A percentile compares a stretch with the other conserved stretches of the same genome.
phyloP scores from a whole-genome alignment of 2,797 vertebrate genomes.

The Nannoperca australis region DNA sequence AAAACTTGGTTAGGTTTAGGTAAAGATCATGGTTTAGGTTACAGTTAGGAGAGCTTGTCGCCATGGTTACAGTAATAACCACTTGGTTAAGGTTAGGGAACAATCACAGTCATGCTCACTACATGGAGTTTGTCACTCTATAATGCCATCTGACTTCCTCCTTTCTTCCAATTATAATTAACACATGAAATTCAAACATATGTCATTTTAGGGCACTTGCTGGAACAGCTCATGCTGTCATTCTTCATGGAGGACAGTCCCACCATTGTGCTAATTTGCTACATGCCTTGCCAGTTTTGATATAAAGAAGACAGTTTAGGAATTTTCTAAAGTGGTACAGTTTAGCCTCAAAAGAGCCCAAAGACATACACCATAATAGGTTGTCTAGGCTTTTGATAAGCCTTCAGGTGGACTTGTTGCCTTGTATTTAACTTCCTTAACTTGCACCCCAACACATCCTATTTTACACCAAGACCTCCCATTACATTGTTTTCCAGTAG shows the following conservation, averaged over 20 bases:
- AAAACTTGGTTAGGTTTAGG: not conserved
- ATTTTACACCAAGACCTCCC: not conserved
- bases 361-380: not conserved
- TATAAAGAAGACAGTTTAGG: not conserved
- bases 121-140: not conserved
- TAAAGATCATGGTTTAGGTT: not conserved
- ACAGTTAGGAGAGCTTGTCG: not conserved
- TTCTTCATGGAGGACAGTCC: not conserved
- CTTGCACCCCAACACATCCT: not conserved
- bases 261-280: not conserved
- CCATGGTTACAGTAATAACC: not conserved
- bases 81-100: not conserved
- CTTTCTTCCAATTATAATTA: not conserved
- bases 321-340: not conserved
- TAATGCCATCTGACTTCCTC: not conserved
- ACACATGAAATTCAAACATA: not conserved
- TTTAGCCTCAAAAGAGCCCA: not conserved
- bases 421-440: not conserved
- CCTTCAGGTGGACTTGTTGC: not conserved
- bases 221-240: no score
- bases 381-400: constrained; percentile 14
- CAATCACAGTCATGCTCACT: not conserved
- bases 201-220: not conserved
- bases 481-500: not conserved
- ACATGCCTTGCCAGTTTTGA: not conserved